A percentile compares a stretch with the other conserved stretches of the same genome.
Evolutionary conservation across 2,113 vertebrate species (phyloP).

Genomic region (Cariama cristata): DNA sequence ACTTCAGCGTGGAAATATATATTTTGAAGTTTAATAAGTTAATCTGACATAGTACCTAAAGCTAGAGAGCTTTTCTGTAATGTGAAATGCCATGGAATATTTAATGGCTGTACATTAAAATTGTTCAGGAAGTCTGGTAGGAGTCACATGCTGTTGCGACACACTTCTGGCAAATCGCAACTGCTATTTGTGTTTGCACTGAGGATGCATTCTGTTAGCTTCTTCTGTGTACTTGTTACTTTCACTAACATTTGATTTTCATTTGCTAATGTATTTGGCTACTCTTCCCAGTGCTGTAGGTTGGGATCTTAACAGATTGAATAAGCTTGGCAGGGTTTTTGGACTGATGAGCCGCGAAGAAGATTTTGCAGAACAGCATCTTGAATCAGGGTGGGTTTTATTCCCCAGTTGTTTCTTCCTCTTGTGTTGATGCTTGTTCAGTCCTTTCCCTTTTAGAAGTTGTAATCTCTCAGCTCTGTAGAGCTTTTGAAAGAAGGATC

Average conservation of each 20-base stretch:
- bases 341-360: background rate
- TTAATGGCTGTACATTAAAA: background rate
- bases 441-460: background rate
- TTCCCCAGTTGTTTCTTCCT: background rate
- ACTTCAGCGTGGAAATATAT: background rate
- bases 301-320: background rate
- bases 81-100: background rate
- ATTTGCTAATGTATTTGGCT: background rate
- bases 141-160: background rate
- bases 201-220: background rate
- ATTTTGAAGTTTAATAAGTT: background rate
- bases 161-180: background rate
- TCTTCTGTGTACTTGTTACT: background rate
- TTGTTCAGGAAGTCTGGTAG: background rate
- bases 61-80: background rate
- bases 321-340: background rate
- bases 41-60: background rate
- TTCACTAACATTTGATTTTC: background rate
- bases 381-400: background rate
- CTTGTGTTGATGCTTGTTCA: background rate
- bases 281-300: background rate
- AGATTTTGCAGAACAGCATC: background rate
- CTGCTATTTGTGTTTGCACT: rapidly evolving
- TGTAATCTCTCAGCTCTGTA: background rate
- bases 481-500: background rate